phyloP scores from a whole-genome alignment of 2,888 invertebrate species.

The Hylaea fasciaria region DNA sequence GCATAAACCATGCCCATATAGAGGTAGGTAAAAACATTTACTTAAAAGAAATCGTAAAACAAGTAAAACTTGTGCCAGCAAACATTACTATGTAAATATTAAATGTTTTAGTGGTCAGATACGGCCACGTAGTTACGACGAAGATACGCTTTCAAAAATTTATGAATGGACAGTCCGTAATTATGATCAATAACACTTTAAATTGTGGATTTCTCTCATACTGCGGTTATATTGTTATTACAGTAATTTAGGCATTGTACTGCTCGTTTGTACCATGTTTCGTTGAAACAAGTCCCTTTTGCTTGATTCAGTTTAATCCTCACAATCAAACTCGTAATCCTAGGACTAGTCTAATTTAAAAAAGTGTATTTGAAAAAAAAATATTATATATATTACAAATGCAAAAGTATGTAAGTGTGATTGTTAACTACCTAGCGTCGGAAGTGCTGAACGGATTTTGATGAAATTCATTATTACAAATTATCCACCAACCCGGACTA shows the following conservation, averaged over 20 bases:
- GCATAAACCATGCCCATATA: too few relatives aligned
- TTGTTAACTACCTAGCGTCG: constrained; percentile 2
- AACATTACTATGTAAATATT: constrained; percentile 48
- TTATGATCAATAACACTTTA: constrained; percentile 36
- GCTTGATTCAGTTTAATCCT: too few relatives aligned
- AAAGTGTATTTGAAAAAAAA: too few relatives aligned
- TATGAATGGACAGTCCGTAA: constrained; percentile 38
- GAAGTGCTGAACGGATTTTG: too few relatives aligned
- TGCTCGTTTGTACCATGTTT: too few relatives aligned
- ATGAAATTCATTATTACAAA: too few relatives aligned
- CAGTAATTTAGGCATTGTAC: too few relatives aligned
- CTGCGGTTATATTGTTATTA: constrained; percentile 1
- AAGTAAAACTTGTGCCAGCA: constrained; percentile 31
- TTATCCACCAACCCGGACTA: too few relatives aligned
- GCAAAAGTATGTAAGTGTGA: background rate
- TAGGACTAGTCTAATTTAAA: too few relatives aligned
- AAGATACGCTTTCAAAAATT: constrained; percentile 50
- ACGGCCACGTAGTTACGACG: constrained; percentile 21
- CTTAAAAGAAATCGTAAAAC: constrained; percentile 40
- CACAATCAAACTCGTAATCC: too few relatives aligned
- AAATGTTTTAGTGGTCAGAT: constrained; percentile 37
- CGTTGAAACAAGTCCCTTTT: too few relatives aligned
- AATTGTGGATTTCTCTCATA: constrained; percentile 32
- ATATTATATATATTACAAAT: background rate
- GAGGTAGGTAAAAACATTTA: background rate